Conservation (phyloP, 2,113 vertebrate species). For the Picathartes gymnocephalus region DNA sequence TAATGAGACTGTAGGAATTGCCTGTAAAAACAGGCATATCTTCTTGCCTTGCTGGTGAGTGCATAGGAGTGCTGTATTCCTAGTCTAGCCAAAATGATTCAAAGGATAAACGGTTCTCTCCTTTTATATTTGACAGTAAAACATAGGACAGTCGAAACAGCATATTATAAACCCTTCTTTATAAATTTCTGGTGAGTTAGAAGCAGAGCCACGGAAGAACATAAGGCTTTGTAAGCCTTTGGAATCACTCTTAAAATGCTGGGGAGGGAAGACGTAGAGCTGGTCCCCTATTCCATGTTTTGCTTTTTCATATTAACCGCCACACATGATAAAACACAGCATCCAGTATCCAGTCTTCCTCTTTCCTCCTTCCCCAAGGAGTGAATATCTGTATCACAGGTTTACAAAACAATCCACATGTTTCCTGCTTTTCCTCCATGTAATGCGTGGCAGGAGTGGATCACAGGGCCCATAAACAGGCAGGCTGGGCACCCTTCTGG, state of each 20-base stretch:
- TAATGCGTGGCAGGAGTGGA: neutral
- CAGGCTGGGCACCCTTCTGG: neutral
- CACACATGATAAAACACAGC: neutral
- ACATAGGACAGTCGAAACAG: neutral
- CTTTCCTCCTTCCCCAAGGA: neutral
- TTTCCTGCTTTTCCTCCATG: neutral
- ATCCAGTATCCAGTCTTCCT: neutral
- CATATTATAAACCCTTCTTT: neutral
- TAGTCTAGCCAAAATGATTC: neutral
- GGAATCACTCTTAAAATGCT: neutral
- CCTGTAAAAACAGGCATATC: neutral
- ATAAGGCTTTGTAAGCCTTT: neutral
- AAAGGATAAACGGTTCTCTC: neutral
- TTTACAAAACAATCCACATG: neutral
- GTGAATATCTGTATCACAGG: neutral
- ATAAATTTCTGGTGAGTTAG: neutral
- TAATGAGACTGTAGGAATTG: neutral
- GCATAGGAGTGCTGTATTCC: neutral
- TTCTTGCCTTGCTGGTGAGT: neutral
- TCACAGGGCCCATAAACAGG: neutral
- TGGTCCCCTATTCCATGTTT: neutral
- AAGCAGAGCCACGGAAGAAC: neutral
- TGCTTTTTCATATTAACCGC: neutral
- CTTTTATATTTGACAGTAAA: neutral
- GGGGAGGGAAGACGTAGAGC: neutral